Evolutionary conservation across 2,113 vertebrate species (phyloP), one percentile per base, ranked within the genome.

Genomic region (Enhydra lutris): DNA sequence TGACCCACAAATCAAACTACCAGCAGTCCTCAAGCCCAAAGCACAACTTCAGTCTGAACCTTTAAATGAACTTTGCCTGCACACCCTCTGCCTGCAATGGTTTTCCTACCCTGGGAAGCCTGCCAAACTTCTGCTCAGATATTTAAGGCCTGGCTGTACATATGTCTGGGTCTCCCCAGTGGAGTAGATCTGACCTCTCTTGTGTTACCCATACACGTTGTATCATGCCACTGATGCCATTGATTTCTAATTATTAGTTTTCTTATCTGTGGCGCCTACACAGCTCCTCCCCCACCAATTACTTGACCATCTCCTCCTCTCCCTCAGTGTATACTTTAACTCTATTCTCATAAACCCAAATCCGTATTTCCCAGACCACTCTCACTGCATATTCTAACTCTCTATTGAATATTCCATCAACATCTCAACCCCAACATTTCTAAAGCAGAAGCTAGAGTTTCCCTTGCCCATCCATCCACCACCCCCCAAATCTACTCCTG

Each of bases 131-230:
- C n/a, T 31, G 45, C 59, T 81, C 20, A 29, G 29, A 67, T 3
- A 20, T 26, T 61, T 59, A 24, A 71, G 20, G 24, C 26, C 57
- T 13, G 29, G 15, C 59, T 61, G 4, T 71, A 50, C 42, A 29
- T 2, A 23, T 6, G 0, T 26, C 52, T 61, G 52, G 23, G 23
- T 39, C 67, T 50, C 17, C 11, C n/a, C 4, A 13, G 8, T 26
- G 39, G 12, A 11, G 11, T n/a, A n/a, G 24, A 47, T 18, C 6
- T 76, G 42, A 36, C n/a, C 59, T 36, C 1, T 63, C 78, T 57
- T 39, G 14, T 39, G 34, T 69, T 36, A 11, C 5, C 52, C 1
- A 1, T 14, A 7, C 5, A 6, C 0, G 0, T 7, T 12, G 45
- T 31, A 24, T 36, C 6, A 13, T 3, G n/a, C 4, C 42, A 21